A percentile compares a stretch with the other conserved stretches of the same genome.
These are phyloP conservation scores for Muntiacus muntjak DNA, from an alignment of 2,113 vertebrate species.

Conservation along the genomic window DNA sequence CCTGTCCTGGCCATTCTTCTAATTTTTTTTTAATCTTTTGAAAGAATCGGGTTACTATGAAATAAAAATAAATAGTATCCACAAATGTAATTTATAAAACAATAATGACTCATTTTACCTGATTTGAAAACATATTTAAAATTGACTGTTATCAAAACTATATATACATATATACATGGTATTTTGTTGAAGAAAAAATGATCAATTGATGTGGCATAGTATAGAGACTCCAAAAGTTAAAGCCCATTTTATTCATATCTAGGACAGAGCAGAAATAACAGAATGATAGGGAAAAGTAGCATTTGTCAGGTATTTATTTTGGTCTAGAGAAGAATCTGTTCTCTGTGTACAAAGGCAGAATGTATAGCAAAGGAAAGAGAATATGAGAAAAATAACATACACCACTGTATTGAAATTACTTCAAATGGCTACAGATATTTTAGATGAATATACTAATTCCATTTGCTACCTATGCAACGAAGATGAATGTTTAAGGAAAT, in stretches of 20 bases:
- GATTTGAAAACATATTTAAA: constrained; percentile 4
- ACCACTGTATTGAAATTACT: neutral
- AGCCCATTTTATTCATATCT: neutral
- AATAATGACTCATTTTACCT: neutral
- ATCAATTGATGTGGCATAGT: neutral
- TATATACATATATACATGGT: neutral
- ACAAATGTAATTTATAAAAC: neutral
- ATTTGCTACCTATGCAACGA: neutral
- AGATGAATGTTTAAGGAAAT: neutral
- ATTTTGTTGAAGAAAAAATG: constrained; percentile 36
- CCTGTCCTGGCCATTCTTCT: neutral
- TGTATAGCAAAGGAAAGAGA: neutral
- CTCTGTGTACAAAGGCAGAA: neutral
- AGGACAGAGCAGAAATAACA: neutral
- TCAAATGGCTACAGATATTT: neutral
- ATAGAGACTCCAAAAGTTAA: neutral
- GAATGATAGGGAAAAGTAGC: neutral
- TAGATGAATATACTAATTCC: neutral
- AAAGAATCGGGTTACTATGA: neutral
- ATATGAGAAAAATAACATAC: neutral
- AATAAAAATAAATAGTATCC: neutral
- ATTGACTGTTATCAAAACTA: neutral
- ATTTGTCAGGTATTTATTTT: neutral
- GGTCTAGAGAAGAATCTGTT: neutral
- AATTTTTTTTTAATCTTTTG: neutral